Base-by-base conservation (phyloP, 2,113 vertebrate genomes). In the Antigone vipio region DNA sequence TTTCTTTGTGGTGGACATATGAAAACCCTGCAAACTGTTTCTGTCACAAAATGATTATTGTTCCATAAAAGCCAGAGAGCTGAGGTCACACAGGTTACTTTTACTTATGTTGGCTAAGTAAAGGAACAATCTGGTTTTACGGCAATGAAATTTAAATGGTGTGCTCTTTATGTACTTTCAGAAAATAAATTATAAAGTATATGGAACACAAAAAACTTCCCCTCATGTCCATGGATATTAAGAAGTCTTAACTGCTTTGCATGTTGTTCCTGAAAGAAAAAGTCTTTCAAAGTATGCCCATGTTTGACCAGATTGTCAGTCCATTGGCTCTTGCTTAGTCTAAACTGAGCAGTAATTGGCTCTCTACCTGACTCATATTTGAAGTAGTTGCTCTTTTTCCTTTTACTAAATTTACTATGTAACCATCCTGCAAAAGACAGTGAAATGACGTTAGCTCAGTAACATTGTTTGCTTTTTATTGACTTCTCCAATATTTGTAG, bases 1-100 rank as follows among this genome's bases (percentile, higher is more conserved):
- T 96, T 96, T 96, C 93, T 96, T 93, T 89, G 63, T 93, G 90
- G 77, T 92, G 80, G 93, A 96, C 85, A 63, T 75, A 78, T 47
- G 73, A 97, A 96, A 97, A 95, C 75, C 56, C 82, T 82, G 66
- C 42, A 95, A 95, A 96, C 86, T 66, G 67, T 44, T 91, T 87
- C 73, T 95, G 75, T 94, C 89, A 96, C 74, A 89, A 97, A 96
- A 95, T 80, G 1, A 89, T 96, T 94, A 91, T 92, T 97, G 84
- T 89, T 95, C 85, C 42, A 29, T 92, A 95, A 93, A 96, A 86
- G 80, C 44, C 78, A 86, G 75, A 84, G 82, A 85, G 63, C 4
- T 84, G 64, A 92, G 93, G 89, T 95, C 74, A 82, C 84, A 74
- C 35, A 47, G 85, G 89, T 89, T 89, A 93, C 76, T 95, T 91